phyloP scores from a whole-genome alignment of 2,113 vertebrate genomes.

The Dryoscopus gambensis region DNA sequence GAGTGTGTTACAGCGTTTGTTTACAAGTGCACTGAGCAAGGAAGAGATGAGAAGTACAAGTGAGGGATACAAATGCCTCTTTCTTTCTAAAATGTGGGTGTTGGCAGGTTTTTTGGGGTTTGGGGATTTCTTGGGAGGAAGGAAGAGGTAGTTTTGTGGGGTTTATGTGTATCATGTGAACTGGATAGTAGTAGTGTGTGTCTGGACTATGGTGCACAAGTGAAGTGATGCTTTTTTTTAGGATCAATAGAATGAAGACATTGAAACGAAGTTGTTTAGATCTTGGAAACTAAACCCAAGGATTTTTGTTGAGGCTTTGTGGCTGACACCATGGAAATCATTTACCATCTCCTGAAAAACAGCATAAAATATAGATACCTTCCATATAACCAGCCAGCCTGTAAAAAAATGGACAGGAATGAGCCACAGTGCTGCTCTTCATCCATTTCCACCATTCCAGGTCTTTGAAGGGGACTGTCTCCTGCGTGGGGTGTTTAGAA shows the following conservation, averaged over 20 bases:
- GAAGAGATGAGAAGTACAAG: neutral
- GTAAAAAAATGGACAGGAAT: neutral
- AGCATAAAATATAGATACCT: neutral
- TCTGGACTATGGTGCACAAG: neutral
- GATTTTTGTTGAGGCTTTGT: neutral
- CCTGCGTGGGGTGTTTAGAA: too few species aligned
- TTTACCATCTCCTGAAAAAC: neutral
- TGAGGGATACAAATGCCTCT: neutral
- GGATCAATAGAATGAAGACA: neutral
- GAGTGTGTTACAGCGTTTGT: neutral
- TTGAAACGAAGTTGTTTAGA: neutral
- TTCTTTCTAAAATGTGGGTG: neutral
- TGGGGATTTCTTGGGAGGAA: neutral
- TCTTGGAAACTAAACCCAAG: neutral
- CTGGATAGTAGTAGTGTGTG: neutral
- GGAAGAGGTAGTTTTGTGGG: rapidly evolving
- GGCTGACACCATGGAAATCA: neutral
- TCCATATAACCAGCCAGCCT: neutral
- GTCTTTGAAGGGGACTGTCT: neutral
- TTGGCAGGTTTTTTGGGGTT: neutral
- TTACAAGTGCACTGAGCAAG: neutral
- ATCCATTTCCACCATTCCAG: neutral
- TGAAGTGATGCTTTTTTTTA: neutral
- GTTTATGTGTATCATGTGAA: neutral
- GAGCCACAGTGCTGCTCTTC: neutral